Conservation (phyloP, 2,797 vertebrate species). For the Babyrousa celebensis region DNA sequence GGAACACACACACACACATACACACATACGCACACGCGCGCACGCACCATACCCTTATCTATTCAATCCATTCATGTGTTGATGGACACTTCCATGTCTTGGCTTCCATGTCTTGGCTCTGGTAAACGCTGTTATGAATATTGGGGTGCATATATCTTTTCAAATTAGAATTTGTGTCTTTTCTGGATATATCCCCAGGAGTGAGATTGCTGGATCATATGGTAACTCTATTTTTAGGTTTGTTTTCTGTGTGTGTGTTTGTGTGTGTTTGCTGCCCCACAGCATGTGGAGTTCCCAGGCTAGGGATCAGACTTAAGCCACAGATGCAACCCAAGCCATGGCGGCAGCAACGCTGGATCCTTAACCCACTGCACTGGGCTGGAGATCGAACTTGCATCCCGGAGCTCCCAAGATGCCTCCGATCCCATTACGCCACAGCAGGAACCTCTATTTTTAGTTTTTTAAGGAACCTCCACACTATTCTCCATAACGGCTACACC, state of each 20-base stretch:
- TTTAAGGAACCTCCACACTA: neutral
- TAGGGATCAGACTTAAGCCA: too few relatives aligned
- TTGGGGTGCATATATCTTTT: neutral
- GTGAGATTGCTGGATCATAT: neutral
- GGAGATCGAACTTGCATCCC: too few relatives aligned
- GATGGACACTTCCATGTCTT: neutral
- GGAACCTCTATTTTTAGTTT: neutral
- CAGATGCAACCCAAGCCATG: too few relatives aligned
- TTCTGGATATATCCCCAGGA: neutral
- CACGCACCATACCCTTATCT: neutral
- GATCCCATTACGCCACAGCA: too few relatives aligned
- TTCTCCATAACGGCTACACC: neutral
- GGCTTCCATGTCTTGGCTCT: neutral
- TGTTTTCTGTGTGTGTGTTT: neutral
- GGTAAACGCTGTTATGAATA: neutral
- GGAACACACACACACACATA: too few relatives aligned
- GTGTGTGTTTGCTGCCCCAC: too few relatives aligned
- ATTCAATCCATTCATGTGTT: neutral
- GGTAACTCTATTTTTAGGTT: neutral
- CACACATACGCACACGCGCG: too few relatives aligned
- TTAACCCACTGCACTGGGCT: too few relatives aligned
- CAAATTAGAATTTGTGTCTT: neutral
- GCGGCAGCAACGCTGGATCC: too few relatives aligned
- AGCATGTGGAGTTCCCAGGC: too few relatives aligned
- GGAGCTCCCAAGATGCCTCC: too few relatives aligned